These are phyloP conservation scores for Cynodonichthys magdalenae DNA, from an alignment of 2,797 vertebrate species.

Conservation along the genomic window DNA sequence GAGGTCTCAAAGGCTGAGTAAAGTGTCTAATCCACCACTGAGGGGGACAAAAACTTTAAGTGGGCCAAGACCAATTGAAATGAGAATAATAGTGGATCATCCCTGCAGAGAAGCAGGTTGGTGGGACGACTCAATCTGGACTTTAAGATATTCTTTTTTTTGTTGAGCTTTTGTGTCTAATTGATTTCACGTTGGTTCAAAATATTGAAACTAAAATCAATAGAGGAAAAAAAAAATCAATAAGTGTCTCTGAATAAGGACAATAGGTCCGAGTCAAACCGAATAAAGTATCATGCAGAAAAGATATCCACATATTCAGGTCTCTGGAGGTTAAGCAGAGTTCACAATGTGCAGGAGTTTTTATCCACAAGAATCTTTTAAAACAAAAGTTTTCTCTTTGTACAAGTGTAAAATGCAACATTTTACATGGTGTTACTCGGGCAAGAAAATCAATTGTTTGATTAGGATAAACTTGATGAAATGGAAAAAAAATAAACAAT, in stretches of 20 bases:
- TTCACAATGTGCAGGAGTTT: too few relatives aligned
- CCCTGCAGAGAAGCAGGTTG: neutral
- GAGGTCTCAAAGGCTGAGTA: neutral
- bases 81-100: neutral
- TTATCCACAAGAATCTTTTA: too few relatives aligned
- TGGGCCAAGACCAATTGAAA: neutral
- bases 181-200: neutral
- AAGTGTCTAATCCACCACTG: neutral
- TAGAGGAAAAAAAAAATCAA: too few relatives aligned
- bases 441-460: neutral
- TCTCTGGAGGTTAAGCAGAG: too few relatives aligned
- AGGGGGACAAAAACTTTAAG: neutral
- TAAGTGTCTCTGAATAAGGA: too few relatives aligned
- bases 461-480: conserved; percentile 23
- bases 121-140: neutral
- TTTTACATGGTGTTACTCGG: neutral
- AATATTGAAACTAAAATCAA: too few relatives aligned
- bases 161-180: too few relatives aligned
- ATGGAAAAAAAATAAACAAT: too few relatives aligned
- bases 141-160: neutral
- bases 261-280: too few relatives aligned
- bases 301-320: too few relatives aligned
- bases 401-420: neutral
- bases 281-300: too few relatives aligned
- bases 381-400: neutral